Evolutionary conservation across 2,113 vertebrate genomes (phyloP).

Genomic region (Cheilinus undulatus): DNA sequence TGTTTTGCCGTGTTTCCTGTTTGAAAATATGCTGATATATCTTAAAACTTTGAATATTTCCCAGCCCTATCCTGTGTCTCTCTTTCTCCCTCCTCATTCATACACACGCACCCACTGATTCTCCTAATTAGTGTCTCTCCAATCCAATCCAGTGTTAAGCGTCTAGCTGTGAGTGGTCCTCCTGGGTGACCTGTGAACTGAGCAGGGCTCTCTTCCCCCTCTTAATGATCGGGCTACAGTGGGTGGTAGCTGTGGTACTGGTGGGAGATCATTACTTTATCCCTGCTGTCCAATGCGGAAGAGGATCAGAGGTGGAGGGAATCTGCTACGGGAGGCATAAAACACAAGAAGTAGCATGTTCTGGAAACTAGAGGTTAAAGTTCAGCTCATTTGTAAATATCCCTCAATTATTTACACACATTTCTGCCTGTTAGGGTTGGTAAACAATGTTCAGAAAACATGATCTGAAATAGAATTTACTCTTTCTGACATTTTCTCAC

Average conservation of each 20-base stretch:
- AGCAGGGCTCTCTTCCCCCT: constrained; percentile 43
- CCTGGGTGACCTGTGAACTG: constrained; percentile 76
- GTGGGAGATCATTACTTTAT: constrained; percentile 70
- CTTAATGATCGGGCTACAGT: constrained; percentile 63
- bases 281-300: constrained; percentile 34
- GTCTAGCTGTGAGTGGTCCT: constrained; percentile 62
- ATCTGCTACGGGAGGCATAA: constrained; percentile 31
- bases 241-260: constrained; percentile 52
- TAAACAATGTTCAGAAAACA: constrained; percentile 16
- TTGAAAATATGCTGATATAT: no score
- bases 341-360: constrained; percentile 17
- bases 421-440: background rate
- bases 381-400: constrained; percentile 55
- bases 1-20: no score
- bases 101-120: constrained; percentile 5
- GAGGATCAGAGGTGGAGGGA: constrained; percentile 43
- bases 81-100: constrained; percentile 4
- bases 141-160: constrained; percentile 53
- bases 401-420: constrained; percentile 38
- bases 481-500: constrained; percentile 3
- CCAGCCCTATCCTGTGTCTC: no score
- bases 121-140: constrained; percentile 74
- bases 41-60: no score
- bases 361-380: constrained; percentile 43
- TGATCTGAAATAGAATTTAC: constrained; percentile 12